Percentiles rank a stretch among this genome's conserved stretches.
These are phyloP conservation scores for Lasioglossum leucozonium DNA, from an alignment of 2,888 invertebrate genomes.

Conservation along the genomic window DNA sequence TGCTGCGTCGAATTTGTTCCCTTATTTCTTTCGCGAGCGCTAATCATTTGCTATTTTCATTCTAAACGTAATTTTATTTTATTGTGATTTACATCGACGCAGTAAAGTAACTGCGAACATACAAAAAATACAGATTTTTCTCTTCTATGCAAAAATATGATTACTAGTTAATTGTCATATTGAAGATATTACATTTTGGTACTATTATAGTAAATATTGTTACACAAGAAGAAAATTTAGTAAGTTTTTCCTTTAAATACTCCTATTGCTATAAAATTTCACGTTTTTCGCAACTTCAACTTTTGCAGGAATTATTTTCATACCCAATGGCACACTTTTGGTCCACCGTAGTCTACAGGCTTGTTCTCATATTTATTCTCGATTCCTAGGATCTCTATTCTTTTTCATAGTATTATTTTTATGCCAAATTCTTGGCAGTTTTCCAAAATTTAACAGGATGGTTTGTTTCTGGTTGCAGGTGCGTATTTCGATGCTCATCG, in stretches of 20 bases:
- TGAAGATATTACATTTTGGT: too few relatives aligned
- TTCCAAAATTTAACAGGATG: neutral
- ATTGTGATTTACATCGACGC: neutral
- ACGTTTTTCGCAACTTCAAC: too few relatives aligned
- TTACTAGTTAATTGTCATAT: too few relatives aligned
- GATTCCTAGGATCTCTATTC: neutral
- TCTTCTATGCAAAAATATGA: too few relatives aligned
- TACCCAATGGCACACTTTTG: too few relatives aligned
- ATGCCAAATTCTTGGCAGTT: neutral
- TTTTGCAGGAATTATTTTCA: too few relatives aligned
- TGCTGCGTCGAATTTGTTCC: neutral
- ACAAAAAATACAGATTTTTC: too few relatives aligned
- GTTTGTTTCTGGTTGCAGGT: constrained; percentile 59
- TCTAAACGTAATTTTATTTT: neutral
- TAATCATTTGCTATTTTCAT: neutral
- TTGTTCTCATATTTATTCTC: neutral
- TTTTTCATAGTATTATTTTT: neutral
- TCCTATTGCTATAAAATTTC: too few relatives aligned
- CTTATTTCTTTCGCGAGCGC: neutral
- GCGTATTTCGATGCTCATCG: constrained; percentile 25
- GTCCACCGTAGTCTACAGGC: too few relatives aligned
- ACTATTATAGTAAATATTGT: too few relatives aligned
- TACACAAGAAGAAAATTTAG: too few relatives aligned
- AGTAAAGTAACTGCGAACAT: neutral
- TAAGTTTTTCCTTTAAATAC: too few relatives aligned